These are phyloP conservation scores for Macroglossus sobrinus DNA, from an alignment of 2,113 vertebrate genomes.

Conservation along the genomic window DNA sequence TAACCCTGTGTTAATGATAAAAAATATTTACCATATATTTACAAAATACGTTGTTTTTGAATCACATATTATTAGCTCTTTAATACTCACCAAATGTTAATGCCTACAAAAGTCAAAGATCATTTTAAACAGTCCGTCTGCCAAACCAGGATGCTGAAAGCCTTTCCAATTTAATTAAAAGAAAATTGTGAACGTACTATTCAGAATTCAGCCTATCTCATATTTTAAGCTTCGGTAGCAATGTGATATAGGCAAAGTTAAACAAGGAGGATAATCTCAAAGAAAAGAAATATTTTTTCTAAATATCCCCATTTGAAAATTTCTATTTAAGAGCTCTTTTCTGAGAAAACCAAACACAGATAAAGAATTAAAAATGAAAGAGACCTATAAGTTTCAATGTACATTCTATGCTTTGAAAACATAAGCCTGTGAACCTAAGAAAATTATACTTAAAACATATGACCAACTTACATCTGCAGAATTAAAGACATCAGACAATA, in stretches of 20 bases:
- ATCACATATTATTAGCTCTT: background rate
- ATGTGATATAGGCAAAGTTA: background rate
- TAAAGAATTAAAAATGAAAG: slow-evolving; percentile 34
- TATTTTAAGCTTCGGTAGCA: background rate
- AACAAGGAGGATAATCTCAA: slow-evolving; percentile 30
- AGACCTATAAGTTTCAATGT: background rate
- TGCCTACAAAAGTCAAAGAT: background rate
- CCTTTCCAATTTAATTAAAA: background rate
- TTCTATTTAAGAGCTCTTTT: background rate
- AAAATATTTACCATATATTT: background rate
- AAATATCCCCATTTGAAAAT: background rate
- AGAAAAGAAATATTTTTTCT: background rate
- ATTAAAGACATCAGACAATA: slow-evolving; percentile 93
- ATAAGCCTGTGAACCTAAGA: background rate
- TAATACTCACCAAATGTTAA: slow-evolving; percentile 3
- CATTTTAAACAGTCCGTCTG: background rate
- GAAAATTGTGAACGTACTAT: background rate
- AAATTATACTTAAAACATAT: background rate
- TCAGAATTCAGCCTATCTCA: slow-evolving; percentile 2
- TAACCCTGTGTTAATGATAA: slow-evolving; percentile 36
- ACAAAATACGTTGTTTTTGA: background rate
- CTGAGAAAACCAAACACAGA: background rate
- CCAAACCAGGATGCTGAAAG: background rate
- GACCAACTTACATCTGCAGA: slow-evolving; percentile 88
- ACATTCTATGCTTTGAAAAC: slow-evolving; percentile 12